These are phyloP conservation scores for Epinephelus awoara DNA, from an alignment of 2,797 vertebrate genomes.

Conservation along the genomic window DNA sequence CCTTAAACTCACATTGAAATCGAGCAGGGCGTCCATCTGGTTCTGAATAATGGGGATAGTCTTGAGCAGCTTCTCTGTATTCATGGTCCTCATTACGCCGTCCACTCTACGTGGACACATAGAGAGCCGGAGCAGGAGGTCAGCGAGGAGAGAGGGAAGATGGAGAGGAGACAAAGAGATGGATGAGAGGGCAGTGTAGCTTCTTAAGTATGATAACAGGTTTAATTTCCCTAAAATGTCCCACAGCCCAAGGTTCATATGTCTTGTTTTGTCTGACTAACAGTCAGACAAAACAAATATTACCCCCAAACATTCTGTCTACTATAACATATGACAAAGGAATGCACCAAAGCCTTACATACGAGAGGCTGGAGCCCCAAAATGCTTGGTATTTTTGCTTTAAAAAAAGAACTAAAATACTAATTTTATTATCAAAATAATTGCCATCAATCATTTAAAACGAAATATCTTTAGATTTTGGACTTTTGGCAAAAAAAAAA, in stretches of 20 bases:
- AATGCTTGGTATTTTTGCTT: not conserved
- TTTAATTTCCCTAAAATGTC: not conserved
- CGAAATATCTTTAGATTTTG: too few species aligned
- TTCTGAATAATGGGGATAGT: constrained; percentile 99
- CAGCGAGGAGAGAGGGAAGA: not conserved
- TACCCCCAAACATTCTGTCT: not conserved
- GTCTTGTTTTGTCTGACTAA: not conserved
- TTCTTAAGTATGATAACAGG: constrained; percentile 12
- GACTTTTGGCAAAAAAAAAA: too few species aligned
- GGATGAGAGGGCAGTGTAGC: constrained; percentile 11
- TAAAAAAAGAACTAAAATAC: not conserved
- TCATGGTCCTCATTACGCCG: constrained; percentile 99
- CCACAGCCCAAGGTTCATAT: not conserved
- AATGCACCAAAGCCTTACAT: not conserved
- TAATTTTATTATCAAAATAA: not conserved
- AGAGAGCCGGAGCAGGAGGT: constrained; percentile 24
- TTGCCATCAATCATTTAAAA: not conserved
- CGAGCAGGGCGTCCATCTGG: constrained; percentile 99
- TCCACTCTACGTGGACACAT: constrained; percentile 89
- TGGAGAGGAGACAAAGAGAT: constrained; percentile 12
- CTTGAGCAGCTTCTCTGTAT: constrained; percentile 98
- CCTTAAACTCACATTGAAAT: constrained; percentile 95
- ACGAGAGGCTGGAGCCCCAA: not conserved
- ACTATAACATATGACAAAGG: not conserved
- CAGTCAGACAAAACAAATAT: not conserved